These are phyloP conservation scores for Copidosoma floridanum DNA, from an alignment of 1,140 invertebrate genomes.

Conservation along the genomic window DNA sequence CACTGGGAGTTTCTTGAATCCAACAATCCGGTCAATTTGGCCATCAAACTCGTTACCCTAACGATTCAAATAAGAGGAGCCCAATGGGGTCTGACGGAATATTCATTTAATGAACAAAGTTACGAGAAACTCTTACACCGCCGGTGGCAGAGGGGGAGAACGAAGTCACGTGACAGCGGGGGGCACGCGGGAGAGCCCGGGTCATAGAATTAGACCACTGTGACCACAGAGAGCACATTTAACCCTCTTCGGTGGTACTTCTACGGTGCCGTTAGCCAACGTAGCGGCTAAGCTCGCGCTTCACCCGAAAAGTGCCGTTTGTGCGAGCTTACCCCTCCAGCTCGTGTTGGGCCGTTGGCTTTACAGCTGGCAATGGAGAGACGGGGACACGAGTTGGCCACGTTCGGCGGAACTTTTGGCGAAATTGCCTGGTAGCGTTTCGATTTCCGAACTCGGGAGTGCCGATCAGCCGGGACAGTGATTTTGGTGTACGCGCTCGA, in stretches of 20 bases:
- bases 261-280: slow-evolving; percentile 13
- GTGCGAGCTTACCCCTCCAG: too few relatives aligned
- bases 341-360: too few relatives aligned
- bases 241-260: not conserved
- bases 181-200: too few relatives aligned
- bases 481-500: slow-evolving; percentile 17
- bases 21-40: not conserved
- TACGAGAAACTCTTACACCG: slow-evolving; percentile 13
- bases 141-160: too few relatives aligned
- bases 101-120: slow-evolving; percentile 23
- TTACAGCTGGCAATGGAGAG: not conserved
- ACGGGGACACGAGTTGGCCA: not conserved
- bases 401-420: slow-evolving; percentile 2
- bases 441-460: slow-evolving; percentile 4
- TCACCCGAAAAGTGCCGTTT: not conserved
- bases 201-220: slow-evolving; percentile 16
- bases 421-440: slow-evolving; percentile 19
- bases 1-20: too few relatives aligned
- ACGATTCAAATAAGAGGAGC: too few relatives aligned
- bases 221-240: slow-evolving; percentile 24
- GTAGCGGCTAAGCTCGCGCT: not conserved
- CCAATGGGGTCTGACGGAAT: not conserved
- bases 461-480: not conserved
- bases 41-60: not conserved
- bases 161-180: slow-evolving; percentile 28